These are phyloP conservation scores for Pygocentrus nattereri DNA, from an alignment of 2,797 vertebrate genomes.

Conservation along the genomic window DNA sequence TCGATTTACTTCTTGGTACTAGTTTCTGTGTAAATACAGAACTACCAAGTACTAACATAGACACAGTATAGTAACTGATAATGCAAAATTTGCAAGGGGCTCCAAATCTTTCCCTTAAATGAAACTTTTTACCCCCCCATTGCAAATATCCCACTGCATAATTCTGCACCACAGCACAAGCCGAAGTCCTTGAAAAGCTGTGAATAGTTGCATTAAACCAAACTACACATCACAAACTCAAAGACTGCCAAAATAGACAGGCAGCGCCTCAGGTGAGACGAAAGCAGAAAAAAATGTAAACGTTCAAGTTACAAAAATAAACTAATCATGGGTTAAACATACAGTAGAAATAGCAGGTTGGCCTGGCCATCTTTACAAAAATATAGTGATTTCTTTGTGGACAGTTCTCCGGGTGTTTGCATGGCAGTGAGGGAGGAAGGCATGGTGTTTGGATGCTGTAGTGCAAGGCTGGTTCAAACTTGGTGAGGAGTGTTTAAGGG, in stretches of 20 bases:
- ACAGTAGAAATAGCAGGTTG: slow-evolving; percentile 84
- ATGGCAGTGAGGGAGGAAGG: slow-evolving; percentile 65
- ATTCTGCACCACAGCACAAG: slow-evolving; percentile 73
- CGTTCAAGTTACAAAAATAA: slow-evolving; percentile 73
- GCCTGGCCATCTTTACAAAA: slow-evolving; percentile 78
- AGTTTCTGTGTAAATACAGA: slow-evolving; percentile 13
- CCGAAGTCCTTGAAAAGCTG: slow-evolving; percentile 63
- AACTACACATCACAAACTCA: slow-evolving; percentile 61
- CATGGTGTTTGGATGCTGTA: slow-evolving; percentile 41
- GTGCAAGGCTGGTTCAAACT: slow-evolving; percentile 59
- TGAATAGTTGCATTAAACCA: slow-evolving; percentile 63
- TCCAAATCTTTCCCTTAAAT: slow-evolving; percentile 41
- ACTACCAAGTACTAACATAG: slow-evolving; percentile 12
- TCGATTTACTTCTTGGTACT: neutral
- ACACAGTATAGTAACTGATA: slow-evolving; percentile 12
- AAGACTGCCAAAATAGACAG: slow-evolving; percentile 66
- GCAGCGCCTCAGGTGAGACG: slow-evolving; percentile 67
- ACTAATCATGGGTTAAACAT: slow-evolving; percentile 75
- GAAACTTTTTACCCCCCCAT: neutral
- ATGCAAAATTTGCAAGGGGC: slow-evolving; percentile 53
- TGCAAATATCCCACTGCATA: slow-evolving; percentile 61
- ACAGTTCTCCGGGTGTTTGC: slow-evolving; percentile 71
- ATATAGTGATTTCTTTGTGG: slow-evolving; percentile 80
- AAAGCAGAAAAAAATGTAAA: slow-evolving; percentile 76
- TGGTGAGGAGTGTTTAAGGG: slow-evolving; percentile 35